phyloP scores from a whole-genome alignment of 2,113 vertebrate genomes.

The Rissa tridactyla region DNA sequence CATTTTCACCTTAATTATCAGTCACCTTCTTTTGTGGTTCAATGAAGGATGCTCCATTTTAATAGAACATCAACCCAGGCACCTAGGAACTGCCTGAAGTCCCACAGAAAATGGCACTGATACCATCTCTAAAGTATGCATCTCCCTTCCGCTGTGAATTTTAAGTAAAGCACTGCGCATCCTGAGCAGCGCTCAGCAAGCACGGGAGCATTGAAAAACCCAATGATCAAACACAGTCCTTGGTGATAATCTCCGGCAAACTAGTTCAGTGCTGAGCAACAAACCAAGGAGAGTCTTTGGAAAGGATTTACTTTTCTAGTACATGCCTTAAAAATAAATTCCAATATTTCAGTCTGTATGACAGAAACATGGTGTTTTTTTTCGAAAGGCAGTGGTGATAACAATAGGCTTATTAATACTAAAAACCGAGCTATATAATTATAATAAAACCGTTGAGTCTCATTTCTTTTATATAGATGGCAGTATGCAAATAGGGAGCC shows the following conservation, averaged over 20 bases:
- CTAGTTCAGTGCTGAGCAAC: neutral
- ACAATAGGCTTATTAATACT: conserved; percentile 69
- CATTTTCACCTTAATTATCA: conserved; percentile 56
- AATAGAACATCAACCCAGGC: neutral
- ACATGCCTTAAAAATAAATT: conserved; percentile 35
- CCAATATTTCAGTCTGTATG: conserved; percentile 23
- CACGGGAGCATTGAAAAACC: neutral
- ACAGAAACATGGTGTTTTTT: neutral
- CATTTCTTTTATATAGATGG: conserved; percentile 36
- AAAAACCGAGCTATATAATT: conserved; percentile 48
- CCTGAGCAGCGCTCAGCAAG: neutral
- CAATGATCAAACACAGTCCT: neutral
- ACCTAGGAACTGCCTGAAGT: neutral
- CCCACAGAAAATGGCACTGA: neutral
- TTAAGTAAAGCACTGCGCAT: neutral
- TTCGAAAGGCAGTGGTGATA: conserved; percentile 11
- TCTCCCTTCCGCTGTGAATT: neutral
- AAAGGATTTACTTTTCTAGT: conserved; percentile 23
- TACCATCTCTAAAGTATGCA: conserved; percentile 13
- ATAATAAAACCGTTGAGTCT: conserved; percentile 49
- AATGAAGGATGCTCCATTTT: neutral
- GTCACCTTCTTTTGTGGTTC: conserved; percentile 33
- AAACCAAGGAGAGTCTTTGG: neutral
- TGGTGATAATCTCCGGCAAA: neutral
- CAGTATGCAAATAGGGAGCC: conserved; percentile 4